phyloP scores from a whole-genome alignment of 2,888 invertebrate genomes.

The Adelphocoris suturalis region DNA sequence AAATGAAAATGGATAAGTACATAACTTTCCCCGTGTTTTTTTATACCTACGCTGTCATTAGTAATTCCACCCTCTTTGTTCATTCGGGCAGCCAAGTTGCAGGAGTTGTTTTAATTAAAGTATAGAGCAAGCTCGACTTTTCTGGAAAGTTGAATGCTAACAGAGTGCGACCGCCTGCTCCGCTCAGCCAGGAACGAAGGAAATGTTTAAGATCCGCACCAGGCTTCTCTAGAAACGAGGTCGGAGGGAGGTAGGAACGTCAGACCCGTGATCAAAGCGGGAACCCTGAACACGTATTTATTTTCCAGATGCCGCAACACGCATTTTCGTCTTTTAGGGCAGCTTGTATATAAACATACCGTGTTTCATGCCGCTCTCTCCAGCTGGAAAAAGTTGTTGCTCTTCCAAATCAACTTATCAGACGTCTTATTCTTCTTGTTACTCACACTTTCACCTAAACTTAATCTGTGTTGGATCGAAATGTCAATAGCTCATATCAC shows the following conservation, averaged over 20 bases:
- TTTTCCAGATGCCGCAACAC: neutral
- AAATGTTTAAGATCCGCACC: constrained; percentile 3
- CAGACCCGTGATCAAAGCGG: constrained; percentile 12
- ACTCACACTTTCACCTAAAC: too few species aligned
- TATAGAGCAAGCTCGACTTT: too few species aligned
- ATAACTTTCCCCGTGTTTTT: too few species aligned
- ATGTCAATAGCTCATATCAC: too few species aligned
- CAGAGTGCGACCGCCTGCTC: too few species aligned
- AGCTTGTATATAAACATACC: neutral
- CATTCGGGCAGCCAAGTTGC: too few species aligned
- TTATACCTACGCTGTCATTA: too few species aligned
- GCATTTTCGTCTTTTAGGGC: neutral
- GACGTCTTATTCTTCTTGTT: neutral
- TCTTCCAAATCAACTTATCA: neutral
- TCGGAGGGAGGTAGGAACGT: neutral
- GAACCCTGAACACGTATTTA: neutral
- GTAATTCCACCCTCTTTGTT: too few species aligned
- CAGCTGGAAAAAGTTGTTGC: neutral
- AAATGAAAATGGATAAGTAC: too few species aligned
- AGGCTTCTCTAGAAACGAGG: neutral
- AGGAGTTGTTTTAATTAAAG: too few species aligned
- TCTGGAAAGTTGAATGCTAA: too few species aligned
- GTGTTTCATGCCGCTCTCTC: neutral
- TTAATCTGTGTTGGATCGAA: too few species aligned
- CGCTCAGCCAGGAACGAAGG: neutral